phyloP scores from a whole-genome alignment of 2,888 invertebrate species.

The Protonemura montana region DNA sequence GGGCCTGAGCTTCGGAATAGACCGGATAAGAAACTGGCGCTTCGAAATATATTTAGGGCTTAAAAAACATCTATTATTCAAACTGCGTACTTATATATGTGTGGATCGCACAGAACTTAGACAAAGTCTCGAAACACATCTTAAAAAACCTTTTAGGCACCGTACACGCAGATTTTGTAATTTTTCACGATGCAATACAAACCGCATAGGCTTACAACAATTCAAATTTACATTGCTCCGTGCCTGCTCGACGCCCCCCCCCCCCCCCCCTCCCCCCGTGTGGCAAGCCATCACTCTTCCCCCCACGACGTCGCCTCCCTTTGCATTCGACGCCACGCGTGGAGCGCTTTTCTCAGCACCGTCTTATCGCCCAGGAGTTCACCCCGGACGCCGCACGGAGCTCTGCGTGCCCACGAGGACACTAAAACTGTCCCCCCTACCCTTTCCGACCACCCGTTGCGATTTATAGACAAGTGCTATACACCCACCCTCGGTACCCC shows the following conservation, averaged over 20 bases:
- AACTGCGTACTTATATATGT: not conserved
- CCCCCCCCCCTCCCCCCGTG: not conserved
- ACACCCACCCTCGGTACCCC: not conserved
- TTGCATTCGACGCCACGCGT: not conserved
- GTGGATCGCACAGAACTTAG: not conserved
- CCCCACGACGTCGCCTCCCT: not conserved
- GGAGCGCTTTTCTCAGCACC: not conserved
- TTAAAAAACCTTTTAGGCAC: not conserved
- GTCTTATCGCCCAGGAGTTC: not conserved
- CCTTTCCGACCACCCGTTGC: not conserved
- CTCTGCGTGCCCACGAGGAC: constrained; percentile 27
- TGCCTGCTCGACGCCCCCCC: not conserved
- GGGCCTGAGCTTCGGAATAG: not conserved
- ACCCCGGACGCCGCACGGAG: not conserved
- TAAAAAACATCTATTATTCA: not conserved
- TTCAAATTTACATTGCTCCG: not conserved
- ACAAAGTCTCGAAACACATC: not conserved
- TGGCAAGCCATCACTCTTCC: not conserved
- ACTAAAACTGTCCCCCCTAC: constrained; percentile 44
- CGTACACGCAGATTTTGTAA: not conserved
- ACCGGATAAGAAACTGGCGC: not conserved
- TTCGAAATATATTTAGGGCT: not conserved
- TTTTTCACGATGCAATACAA: constrained; percentile 1
- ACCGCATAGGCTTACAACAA: not conserved
- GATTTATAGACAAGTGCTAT: constrained; percentile 43